phyloP scores from a whole-genome alignment of 2,797 vertebrate species.

The Gymnodraco acuticeps region DNA sequence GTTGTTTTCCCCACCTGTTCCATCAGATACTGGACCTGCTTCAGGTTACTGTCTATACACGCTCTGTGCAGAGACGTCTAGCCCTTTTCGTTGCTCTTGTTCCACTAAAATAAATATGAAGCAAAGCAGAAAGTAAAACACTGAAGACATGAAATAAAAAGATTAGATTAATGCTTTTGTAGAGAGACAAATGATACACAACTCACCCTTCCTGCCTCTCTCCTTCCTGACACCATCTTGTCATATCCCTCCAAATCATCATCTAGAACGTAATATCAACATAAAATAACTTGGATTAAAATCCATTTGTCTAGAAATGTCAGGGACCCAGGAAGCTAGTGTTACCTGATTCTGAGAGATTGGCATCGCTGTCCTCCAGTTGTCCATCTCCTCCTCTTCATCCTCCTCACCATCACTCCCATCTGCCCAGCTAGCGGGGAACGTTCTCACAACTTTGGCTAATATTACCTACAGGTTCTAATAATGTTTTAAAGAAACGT shows the following conservation, averaged over 20 bases:
- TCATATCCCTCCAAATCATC: constrained; percentile 88
- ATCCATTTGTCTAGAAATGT: no score
- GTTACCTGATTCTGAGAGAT: no score
- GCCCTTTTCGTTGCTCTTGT: constrained; percentile 91
- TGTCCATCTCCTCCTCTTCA: no score
- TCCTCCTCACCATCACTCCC: no score
- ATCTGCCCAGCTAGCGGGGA: no score
- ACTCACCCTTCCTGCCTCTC: constrained; percentile 84
- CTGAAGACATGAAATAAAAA: not conserved
- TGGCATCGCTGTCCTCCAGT: no score
- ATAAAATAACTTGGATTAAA: no score
- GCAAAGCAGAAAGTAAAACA: not conserved
- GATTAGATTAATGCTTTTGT: not conserved
- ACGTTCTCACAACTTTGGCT: no score
- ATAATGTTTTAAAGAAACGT: no score
- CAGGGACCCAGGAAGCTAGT: no score
- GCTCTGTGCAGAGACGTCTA: constrained; percentile 93
- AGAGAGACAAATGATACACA: not conserved
- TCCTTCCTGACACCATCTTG: constrained; percentile 84
- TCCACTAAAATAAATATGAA: constrained; percentile 84
- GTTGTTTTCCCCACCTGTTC: constrained; percentile 83
- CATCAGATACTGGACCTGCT: constrained; percentile 86
- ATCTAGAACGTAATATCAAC: constrained; percentile 64
- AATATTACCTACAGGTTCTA: no score
- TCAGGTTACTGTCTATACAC: constrained; percentile 91